Percentiles rank a stretch among this genome's conserved stretches.
Conservation (phyloP, 1,140 invertebrate genomes). For the Dysdera silvatica region DNA sequence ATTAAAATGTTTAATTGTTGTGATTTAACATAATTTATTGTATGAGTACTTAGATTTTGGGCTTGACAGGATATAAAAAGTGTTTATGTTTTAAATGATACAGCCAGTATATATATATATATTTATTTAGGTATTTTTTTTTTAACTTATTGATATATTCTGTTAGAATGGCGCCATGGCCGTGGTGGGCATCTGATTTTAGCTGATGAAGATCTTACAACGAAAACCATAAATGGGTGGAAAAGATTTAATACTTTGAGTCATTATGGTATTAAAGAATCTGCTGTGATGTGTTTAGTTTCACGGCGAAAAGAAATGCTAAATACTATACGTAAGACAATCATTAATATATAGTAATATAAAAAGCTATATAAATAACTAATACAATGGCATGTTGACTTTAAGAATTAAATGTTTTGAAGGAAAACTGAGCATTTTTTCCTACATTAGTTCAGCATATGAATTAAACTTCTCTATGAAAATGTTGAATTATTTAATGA, state of each 20-base stretch:
- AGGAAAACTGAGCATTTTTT: too few relatives aligned
- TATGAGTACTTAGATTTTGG: too few relatives aligned
- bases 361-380: too few relatives aligned
- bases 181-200: slow-evolving; percentile 81
- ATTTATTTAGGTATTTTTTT: too few relatives aligned
- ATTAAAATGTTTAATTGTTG: too few relatives aligned
- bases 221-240: slow-evolving; percentile 72
- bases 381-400: too few relatives aligned
- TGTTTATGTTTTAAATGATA: too few relatives aligned
- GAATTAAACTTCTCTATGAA: neutral
- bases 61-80: too few relatives aligned
- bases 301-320: slow-evolving; percentile 66
- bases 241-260: slow-evolving; percentile 82
- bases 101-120: too few relatives aligned
- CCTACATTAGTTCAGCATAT: neutral
- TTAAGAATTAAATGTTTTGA: too few relatives aligned
- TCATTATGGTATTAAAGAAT: slow-evolving; percentile 88
- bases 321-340: slow-evolving; percentile 13
- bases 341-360: too few relatives aligned
- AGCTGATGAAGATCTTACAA: slow-evolving; percentile 87
- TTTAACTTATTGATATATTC: slow-evolving; percentile 26
- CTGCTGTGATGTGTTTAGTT: slow-evolving; percentile 87
- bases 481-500: neutral
- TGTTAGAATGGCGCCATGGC: slow-evolving; percentile 81
- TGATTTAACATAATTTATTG: too few relatives aligned